Percentiles rank a stretch among this genome's conserved stretches.
These are phyloP conservation scores for Triplophysa siluroides DNA, from an alignment of 2,113 vertebrate genomes.

Conservation along the genomic window DNA sequence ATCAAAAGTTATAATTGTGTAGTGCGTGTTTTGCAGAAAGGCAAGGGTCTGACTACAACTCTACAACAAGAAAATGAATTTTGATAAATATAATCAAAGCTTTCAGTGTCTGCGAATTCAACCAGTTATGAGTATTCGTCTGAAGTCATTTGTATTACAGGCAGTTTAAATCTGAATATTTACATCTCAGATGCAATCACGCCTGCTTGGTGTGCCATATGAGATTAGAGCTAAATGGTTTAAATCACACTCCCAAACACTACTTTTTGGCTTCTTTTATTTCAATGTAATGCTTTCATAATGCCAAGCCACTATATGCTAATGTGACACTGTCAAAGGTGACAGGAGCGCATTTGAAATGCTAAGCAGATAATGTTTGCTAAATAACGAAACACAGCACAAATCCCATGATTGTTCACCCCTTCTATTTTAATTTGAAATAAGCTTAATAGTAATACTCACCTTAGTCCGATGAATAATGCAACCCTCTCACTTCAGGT, in stretches of 20 bases:
- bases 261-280: constrained; percentile 38
- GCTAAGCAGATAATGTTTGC: constrained; percentile 57
- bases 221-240: constrained; percentile 58
- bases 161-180: constrained; percentile 65
- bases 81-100: constrained; percentile 56
- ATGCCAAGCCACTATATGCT: constrained; percentile 62
- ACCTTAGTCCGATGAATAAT: constrained; percentile 38
- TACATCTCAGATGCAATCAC: constrained; percentile 67
- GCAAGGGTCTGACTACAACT: constrained; percentile 41
- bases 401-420: constrained; percentile 30
- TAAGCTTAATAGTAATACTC: constrained; percentile 42
- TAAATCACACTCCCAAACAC: constrained; percentile 48
- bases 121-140: constrained; percentile 69
- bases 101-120: constrained; percentile 57
- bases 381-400: constrained; percentile 47
- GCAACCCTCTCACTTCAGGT: constrained; percentile 35
- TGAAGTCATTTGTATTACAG: constrained; percentile 73
- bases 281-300: constrained; percentile 57
- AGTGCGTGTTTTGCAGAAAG: constrained; percentile 58
- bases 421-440: constrained; percentile 47
- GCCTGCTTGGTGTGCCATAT: constrained; percentile 62
- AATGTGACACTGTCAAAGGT: constrained; percentile 62
- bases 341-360: constrained; percentile 54
- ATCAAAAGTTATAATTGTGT: constrained; percentile 14
- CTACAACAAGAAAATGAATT: constrained; percentile 23